Evolutionary conservation across 2,113 vertebrate species (phyloP), one percentile per base, ranked within the genome.

Genomic region (Philantomba maxwellii): DNA sequence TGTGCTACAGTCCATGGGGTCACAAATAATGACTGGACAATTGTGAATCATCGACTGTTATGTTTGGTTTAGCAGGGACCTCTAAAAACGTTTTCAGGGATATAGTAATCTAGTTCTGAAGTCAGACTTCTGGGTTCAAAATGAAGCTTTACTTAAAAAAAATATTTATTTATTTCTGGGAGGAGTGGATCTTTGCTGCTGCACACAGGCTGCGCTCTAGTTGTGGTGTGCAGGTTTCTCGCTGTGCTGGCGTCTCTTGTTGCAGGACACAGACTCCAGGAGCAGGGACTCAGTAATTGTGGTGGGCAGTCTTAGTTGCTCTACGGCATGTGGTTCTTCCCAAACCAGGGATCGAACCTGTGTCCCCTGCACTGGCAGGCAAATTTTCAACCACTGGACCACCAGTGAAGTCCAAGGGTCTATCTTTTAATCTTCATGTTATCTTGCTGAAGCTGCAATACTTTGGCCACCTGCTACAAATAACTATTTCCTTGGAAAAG

Each of bases 41-140:
- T 43, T 78, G 57, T 45, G 12, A 33, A 19, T 53, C 55, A 47
- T 60, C 6, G 10, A 39, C 43, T 85, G 45, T 45, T 73, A n/a
- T 7, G 9, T 13, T 16, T 17, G 53, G 13, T 13, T 82, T 43
- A 36, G 36, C 60, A 64, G 49, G 58, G 53, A 13, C 11, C 28
- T 66, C 70, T 75, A 13, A 55, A 55, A 12, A 7, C 9, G 9
- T 95, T 93, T 95, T 51, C 16, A 87, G 51, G 13, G 17, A 7
- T 36, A 21, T 70, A 36, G 21, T 83, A 53, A 66, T 53, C 15
- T 25, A 87, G 64, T 82, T 93, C 66, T 91, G 15, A 36, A 93
- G 83, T 77, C 70, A 82, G 53, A 80, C 5, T n/a, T 86, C 43
- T 90, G 36, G 39, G n/a, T 90, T 87, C 51, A 62, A 95, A 92